These are phyloP conservation scores for Enteromius fasciolatus DNA, from an alignment of 2,797 vertebrate species.

Conservation along the genomic window DNA sequence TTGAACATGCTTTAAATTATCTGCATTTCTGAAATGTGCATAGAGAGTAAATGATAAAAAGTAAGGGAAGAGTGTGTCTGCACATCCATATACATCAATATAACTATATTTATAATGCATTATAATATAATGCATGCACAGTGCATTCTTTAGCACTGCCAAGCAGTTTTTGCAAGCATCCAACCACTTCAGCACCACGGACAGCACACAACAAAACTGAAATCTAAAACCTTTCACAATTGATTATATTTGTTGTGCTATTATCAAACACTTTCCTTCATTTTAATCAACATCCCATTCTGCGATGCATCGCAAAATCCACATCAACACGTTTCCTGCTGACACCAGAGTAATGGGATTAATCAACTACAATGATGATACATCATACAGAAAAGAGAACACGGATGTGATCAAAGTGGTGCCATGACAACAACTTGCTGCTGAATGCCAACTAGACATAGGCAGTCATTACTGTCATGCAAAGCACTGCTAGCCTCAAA, in stretches of 20 bases:
- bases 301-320: background rate
- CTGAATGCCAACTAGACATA: slow-evolving; percentile 31
- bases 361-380: slow-evolving; percentile 34
- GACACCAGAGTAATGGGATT: slow-evolving; percentile 31
- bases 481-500: slow-evolving; percentile 22
- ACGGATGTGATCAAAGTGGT: slow-evolving; percentile 38
- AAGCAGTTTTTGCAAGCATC: background rate
- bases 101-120: background rate
- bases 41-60: slow-evolving; percentile 14
- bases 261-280: slow-evolving; percentile 7
- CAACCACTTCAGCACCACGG: slow-evolving; percentile 7
- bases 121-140: background rate
- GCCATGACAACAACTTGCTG: slow-evolving; percentile 38
- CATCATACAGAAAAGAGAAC: slow-evolving; percentile 38
- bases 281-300: slow-evolving; percentile 17
- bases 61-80: background rate
- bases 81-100: background rate
- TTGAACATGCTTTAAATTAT: slow-evolving; percentile 14
- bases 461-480: slow-evolving; percentile 25
- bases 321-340: slow-evolving; percentile 16
- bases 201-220: background rate
- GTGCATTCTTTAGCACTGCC: slow-evolving; percentile 5
- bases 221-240: slow-evolving; percentile 11
- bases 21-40: background rate
- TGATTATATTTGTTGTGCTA: background rate